A percentile compares a stretch with the other conserved stretches of the same genome.
phyloP scores from a whole-genome alignment of 2,113 vertebrate species.

The Saccopteryx bilineata region DNA sequence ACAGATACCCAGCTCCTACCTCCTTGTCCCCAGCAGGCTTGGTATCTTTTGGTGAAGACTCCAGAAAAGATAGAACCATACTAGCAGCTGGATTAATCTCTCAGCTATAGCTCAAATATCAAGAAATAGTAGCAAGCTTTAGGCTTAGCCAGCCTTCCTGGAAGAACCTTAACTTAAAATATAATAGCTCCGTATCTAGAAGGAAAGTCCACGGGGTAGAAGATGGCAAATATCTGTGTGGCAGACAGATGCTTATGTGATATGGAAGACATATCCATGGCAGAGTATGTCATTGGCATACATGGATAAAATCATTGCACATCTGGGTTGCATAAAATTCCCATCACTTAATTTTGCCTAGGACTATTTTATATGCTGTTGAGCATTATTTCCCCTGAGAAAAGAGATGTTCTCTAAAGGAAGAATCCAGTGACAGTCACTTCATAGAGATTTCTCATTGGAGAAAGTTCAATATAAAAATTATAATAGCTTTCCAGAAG shows the following conservation, averaged over 20 bases:
- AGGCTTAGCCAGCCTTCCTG: not conserved
- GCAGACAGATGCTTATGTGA: not conserved
- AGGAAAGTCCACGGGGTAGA: not conserved
- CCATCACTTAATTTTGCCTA: not conserved
- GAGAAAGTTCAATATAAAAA: slow-evolving; percentile 64
- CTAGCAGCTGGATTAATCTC: not conserved
- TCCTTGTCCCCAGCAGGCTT: not conserved
- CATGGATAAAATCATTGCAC: not conserved
- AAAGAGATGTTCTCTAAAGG: slow-evolving; percentile 38
- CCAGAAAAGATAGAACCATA: not conserved
- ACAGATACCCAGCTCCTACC: not conserved
- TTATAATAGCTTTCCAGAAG: slow-evolving; percentile 73
- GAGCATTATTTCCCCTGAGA: slow-evolving; percentile 34
- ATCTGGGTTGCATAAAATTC: slow-evolving; percentile 1
- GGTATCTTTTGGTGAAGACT: not conserved
- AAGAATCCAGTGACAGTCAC: slow-evolving; percentile 51
- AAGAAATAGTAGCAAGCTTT: not conserved
- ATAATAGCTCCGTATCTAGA: not conserved
- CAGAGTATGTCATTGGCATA: not conserved
- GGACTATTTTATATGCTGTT: slow-evolving; percentile 51
- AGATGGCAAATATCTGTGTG: not conserved
- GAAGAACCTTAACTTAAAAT: not conserved
- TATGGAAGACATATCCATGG: not conserved
- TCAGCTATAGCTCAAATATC: not conserved
- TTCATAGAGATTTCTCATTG: slow-evolving; percentile 47